Conservation (phyloP, 2,888 invertebrate species). For the Thymelicus sylvestris region DNA sequence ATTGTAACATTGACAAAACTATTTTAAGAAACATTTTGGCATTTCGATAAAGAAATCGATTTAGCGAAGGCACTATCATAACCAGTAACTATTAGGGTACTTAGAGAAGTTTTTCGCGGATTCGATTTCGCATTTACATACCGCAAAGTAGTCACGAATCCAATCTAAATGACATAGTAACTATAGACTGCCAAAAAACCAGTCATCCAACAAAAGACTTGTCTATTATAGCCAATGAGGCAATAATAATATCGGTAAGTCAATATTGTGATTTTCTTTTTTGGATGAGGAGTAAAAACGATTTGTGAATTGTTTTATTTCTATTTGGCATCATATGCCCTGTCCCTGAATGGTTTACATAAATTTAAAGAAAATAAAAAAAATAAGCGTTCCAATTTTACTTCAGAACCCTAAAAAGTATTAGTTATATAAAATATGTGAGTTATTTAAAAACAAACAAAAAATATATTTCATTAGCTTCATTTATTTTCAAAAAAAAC, state of each 20-base stretch:
- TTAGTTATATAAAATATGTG: background rate
- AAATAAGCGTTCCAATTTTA: too few relatives aligned
- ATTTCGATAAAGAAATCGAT: too few relatives aligned
- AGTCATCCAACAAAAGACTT: slow-evolving; percentile 16
- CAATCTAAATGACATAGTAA: slow-evolving; percentile 25
- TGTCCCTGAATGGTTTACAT: too few relatives aligned
- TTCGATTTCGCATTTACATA: background rate
- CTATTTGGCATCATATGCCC: background rate
- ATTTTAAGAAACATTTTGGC: too few relatives aligned
- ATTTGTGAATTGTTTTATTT: slow-evolving; percentile 21
- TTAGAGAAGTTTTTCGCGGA: background rate
- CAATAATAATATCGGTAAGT: slow-evolving; percentile 23
- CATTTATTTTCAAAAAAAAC: slow-evolving; percentile 72
- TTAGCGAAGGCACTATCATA: background rate
- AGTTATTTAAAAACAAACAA: slow-evolving; percentile 39
- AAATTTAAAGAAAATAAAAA: too few relatives aligned
- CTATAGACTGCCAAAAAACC: slow-evolving; percentile 24
- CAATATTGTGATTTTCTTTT: slow-evolving; percentile 22
- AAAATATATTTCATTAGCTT: slow-evolving; percentile 50
- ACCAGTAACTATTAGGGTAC: background rate
- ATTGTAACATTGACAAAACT: background rate
- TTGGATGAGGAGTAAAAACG: background rate
- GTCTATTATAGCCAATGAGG: slow-evolving; percentile 15
- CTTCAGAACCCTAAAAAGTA: too few relatives aligned
- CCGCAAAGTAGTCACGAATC: slow-evolving; percentile 24